Base-by-base conservation (phyloP, 2,113 vertebrate species). In the human region DNA sequence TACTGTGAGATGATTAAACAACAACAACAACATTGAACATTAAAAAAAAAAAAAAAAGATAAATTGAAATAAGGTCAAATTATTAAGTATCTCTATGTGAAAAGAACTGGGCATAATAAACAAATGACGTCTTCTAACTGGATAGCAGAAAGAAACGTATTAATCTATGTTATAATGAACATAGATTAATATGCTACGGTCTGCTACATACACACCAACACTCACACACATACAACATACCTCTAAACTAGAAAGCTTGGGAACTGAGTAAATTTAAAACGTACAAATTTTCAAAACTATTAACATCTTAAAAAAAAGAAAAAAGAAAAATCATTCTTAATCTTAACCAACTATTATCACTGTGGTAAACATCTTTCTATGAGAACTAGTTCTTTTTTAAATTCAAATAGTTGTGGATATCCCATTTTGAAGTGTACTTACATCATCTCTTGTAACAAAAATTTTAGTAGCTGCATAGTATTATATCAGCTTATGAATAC, bases 81-180 rank as follows among this genome's bases (percentile, higher is more conserved):
- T 61, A 90, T 43, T 73, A 80, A 92, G 79, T 18, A 94, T 40
- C 32, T 83, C 35, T 59, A 72, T 32, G 30, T 40, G 38, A 81
- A 96, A 89, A 89, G 5, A 91, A 81, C 16, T n/a, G 38, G 30
- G 35, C 48, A 95, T 92, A 93, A 87, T 72, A 43, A 92, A 89
- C 48, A 91, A 93, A 82, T 78, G 25, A 70, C 55, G 27, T 70
- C 14, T 45, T 89, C 75, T 76, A 72, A 90, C 64, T 82, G 55
- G 23, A 35, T 78, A 59, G 3, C 64, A 79, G n/a, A n/a, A 64
- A 78, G 40, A 81, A 90, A 16, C 9, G 0, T 30, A 91, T n/a
- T 52, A 18, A 30, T 86, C 55, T 89, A 13, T 72, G 66, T 52
- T 48, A 76, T 17, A 68, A 66, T 22, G 55, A 57, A 57, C 20